Conservation (phyloP, 2,888 invertebrate species). For the Capitulum mitella region DNA sequence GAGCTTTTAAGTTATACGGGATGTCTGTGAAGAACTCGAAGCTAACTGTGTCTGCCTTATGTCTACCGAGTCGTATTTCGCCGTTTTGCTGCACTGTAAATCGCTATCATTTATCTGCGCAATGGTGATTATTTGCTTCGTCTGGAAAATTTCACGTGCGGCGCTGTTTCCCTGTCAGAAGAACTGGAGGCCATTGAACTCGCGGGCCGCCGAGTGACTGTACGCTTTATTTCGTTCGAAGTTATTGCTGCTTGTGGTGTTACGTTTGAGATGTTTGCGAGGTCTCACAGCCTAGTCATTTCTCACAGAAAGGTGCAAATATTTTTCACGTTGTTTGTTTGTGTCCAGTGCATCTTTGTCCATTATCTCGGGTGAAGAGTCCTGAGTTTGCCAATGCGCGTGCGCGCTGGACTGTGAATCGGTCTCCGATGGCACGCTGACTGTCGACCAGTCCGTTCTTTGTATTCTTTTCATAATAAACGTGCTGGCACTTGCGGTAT, state of each 20-base stretch:
- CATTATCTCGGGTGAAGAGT: background rate
- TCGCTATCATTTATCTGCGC: no score
- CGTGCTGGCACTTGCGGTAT: background rate
- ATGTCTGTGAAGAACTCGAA: no score
- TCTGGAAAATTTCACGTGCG: background rate
- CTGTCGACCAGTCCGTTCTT: background rate
- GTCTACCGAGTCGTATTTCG: no score
- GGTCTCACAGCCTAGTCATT: slow-evolving; percentile 1
- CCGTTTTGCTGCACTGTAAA: no score
- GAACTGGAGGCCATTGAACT: background rate
- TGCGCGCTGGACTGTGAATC: background rate
- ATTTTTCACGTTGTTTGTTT: background rate
- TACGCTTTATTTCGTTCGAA: background rate
- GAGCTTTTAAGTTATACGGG: no score
- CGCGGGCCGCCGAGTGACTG: background rate
- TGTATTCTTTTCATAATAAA: background rate
- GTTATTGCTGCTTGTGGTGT: background rate
- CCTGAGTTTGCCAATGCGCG: background rate
- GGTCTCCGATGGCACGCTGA: background rate
- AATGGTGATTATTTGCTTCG: background rate
- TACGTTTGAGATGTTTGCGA: background rate
- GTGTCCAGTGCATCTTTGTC: background rate
- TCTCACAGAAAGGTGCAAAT: background rate
- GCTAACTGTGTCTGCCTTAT: no score
- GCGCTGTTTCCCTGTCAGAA: background rate